Percentiles rank a stretch among this genome's conserved stretches.
Evolutionary conservation across 2,797 vertebrate species (phyloP).

Genomic region (Eremophila alpestris): DNA sequence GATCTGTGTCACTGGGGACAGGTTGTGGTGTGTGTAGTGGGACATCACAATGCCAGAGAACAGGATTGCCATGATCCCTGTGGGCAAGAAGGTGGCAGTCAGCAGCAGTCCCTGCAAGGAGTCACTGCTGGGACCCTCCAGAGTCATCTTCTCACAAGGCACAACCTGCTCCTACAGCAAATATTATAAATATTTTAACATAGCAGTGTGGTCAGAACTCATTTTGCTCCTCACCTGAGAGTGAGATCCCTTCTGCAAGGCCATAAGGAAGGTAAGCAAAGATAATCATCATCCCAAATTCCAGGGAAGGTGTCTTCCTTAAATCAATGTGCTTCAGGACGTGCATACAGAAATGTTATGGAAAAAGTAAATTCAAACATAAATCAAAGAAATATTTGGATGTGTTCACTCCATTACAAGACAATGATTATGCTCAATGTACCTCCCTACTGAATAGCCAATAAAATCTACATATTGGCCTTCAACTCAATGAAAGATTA

Average conservation of each 20-base stretch:
- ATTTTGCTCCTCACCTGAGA: slow-evolving; percentile 85
- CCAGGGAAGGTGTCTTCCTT: slow-evolving; percentile 95
- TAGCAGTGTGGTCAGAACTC: background rate
- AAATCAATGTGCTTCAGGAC: slow-evolving; percentile 94
- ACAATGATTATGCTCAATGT: background rate
- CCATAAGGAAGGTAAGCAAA: slow-evolving; percentile 98
- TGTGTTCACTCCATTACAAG: background rate
- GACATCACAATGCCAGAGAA: slow-evolving; percentile 99
- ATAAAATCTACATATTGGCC: background rate
- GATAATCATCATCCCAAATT: slow-evolving; percentile 99
- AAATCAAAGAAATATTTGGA: background rate
- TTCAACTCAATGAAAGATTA: background rate
- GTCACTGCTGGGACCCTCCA: background rate
- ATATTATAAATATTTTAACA: background rate
- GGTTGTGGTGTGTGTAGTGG: slow-evolving; percentile 98
- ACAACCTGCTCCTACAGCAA: background rate
- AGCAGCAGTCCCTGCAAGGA: background rate
- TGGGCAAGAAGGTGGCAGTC: background rate
- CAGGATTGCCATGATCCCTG: slow-evolving; percentile 99
- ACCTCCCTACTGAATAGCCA: background rate
- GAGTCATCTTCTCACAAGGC: background rate
- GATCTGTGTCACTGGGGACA: slow-evolving; percentile 98
- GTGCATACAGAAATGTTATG: slow-evolving; percentile 60
- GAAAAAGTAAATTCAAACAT: slow-evolving; percentile 12
- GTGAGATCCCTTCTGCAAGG: slow-evolving; percentile 93